These are phyloP conservation scores for Strix aluco DNA, from an alignment of 2,113 vertebrate species.

Conservation along the genomic window DNA sequence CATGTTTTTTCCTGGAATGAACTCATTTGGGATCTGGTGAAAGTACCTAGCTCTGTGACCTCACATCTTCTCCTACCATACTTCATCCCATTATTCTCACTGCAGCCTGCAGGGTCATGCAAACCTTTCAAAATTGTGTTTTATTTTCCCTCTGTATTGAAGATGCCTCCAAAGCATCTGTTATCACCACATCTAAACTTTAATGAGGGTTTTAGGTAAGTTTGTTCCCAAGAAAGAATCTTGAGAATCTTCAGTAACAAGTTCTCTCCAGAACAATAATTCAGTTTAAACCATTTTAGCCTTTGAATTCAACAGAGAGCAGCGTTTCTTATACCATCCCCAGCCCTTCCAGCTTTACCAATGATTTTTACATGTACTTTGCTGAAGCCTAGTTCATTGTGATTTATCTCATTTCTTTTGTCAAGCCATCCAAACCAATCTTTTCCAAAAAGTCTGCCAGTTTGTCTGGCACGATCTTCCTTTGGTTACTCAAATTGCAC, in stretches of 20 bases:
- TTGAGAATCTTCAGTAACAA: neutral
- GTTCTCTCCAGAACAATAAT: neutral
- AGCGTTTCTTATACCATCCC: neutral
- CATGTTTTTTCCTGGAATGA: fast-evolving
- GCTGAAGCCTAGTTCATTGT: neutral
- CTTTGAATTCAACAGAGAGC: neutral
- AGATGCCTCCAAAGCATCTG: neutral
- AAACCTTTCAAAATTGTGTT: neutral
- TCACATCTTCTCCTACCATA: neutral
- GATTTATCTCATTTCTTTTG: neutral
- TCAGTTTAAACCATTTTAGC: neutral
- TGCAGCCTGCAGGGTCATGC: neutral
- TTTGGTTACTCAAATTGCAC: neutral
- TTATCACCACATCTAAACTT: neutral
- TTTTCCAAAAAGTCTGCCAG: neutral
- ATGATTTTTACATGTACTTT: neutral
- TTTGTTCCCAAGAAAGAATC: neutral
- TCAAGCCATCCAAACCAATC: neutral
- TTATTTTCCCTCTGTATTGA: neutral
- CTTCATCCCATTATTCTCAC: neutral
- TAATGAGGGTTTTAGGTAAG: neutral
- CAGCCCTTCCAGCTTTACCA: neutral
- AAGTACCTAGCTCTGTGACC: neutral
- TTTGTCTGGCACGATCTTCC: neutral
- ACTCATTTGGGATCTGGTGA: neutral